phyloP scores from a whole-genome alignment of 92 coral and sea anemone genomes.

The Plumapathes pennacea region DNA sequence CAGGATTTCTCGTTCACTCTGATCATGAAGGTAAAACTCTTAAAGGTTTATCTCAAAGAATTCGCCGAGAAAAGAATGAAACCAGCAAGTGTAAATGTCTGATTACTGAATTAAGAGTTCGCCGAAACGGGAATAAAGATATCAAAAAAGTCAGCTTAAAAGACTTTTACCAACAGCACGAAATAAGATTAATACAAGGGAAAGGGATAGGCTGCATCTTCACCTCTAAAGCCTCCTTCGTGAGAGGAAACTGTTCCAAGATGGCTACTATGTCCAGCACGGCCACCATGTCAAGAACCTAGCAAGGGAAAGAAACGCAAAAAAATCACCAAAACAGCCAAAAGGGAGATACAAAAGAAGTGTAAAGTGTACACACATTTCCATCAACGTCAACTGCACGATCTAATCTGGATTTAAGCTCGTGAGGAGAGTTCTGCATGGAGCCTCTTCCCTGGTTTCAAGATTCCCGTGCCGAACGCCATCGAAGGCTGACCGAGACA shows the following conservation, averaged over 20 bases:
- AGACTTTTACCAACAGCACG: background rate
- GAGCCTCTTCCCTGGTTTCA: constrained; percentile 68
- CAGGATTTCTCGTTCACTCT: no score
- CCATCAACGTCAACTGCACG: constrained; percentile 99
- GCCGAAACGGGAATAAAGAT: no score
- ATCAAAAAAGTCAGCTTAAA: background rate
- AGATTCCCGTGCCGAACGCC: constrained; percentile 87
- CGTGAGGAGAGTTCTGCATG: constrained; percentile 99
- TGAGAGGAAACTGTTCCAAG: constrained; percentile 94
- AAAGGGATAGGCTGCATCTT: background rate
- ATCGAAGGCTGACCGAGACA: constrained; percentile 99
- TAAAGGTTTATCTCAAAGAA: no score
- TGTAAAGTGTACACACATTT: constrained; percentile 75
- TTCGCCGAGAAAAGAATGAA: no score
- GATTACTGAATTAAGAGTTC: no score
- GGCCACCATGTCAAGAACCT: constrained; percentile 99
- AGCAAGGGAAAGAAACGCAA: constrained; percentile 28
- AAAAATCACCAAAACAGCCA: constrained; percentile 39
- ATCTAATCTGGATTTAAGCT: constrained; percentile 99
- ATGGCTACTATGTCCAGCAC: constrained; percentile 95
- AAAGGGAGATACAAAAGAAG: background rate
- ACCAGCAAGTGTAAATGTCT: no score
- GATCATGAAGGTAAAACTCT: no score
- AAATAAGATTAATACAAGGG: background rate
- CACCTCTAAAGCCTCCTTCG: constrained; percentile 98